Evolutionary conservation across 2,888 invertebrate genomes (phyloP).

Genomic region (Plebejus anna): DNA sequence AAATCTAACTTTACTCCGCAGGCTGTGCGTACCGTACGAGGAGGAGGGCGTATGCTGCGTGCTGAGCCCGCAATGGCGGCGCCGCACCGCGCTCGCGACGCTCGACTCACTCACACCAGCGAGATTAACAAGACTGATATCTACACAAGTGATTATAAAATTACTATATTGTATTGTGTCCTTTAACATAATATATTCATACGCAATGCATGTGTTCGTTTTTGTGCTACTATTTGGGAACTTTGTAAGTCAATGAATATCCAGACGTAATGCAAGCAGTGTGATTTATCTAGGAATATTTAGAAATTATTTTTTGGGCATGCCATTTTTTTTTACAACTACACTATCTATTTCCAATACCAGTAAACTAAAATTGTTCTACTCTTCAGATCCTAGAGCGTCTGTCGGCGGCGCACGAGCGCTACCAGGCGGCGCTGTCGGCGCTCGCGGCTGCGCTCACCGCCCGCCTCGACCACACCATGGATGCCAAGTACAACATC

Average conservation of each 20-base stretch:
- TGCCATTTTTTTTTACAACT: no score
- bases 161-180: no score
- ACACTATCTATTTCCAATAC: no score
- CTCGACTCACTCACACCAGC: constrained; percentile 85
- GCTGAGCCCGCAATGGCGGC: constrained; percentile 82
- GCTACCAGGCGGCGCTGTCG: constrained; percentile 86
- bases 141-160: constrained; percentile 50
- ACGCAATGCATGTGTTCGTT: no score
- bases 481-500: constrained; percentile 87
- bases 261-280: no score
- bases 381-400: constrained; percentile 85
- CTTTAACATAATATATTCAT: no score
- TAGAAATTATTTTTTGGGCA: no score
- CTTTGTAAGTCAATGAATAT: no score
- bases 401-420: constrained; percentile 87
- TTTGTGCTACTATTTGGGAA: no score
- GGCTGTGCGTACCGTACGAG: constrained; percentile 67
- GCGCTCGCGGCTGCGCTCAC: constrained; percentile 85
- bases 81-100: constrained; percentile 84
- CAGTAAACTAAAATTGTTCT: no score
- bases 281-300: no score
- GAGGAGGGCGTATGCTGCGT: constrained; percentile 64
- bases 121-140: constrained; percentile 85
- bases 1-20: constrained; percentile 34
- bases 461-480: constrained; percentile 87